These are phyloP conservation scores for Palythoa grandiflora DNA, from an alignment of 92 coral and sea anemone genomes.

Conservation along the genomic window DNA sequence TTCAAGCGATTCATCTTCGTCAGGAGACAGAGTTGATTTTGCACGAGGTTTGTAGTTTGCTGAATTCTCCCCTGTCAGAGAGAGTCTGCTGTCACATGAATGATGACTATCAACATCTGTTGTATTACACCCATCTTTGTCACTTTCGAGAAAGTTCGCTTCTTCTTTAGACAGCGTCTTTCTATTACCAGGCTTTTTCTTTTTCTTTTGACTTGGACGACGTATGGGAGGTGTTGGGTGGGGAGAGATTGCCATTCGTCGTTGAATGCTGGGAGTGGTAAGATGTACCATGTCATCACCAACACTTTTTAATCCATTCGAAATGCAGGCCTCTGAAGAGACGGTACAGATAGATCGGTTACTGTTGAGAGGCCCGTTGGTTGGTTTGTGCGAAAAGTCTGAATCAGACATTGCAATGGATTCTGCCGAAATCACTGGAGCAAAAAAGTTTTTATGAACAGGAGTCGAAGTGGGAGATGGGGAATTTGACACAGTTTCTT, in stretches of 20 bases:
- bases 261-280: conserved; percentile 67
- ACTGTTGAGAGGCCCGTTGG: conserved; percentile 36
- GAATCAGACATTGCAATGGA: conserved; percentile 30
- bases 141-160: conserved; percentile 57
- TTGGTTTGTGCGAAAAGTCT: conserved; percentile 62
- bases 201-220: conserved; percentile 66
- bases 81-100: conserved; percentile 42
- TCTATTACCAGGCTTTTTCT: conserved; percentile 61
- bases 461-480: conserved; percentile 11
- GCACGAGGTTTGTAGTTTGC: conserved; percentile 14
- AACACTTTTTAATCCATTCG: conserved; percentile 82
- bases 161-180: conserved; percentile 43
- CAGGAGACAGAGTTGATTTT: conserved; percentile 13
- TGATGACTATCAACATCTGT: conserved; percentile 83
- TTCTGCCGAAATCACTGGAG: conserved; percentile 5
- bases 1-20: conserved; percentile 19
- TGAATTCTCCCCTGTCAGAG: conserved; percentile 37
- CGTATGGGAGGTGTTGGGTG: conserved; percentile 76
- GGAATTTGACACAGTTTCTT: conserved; percentile 32
- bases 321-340: conserved; percentile 58
- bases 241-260: conserved; percentile 98
- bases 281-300: conserved; percentile 93
- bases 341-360: not conserved
- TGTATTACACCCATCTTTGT: conserved; percentile 70
- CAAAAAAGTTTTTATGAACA: not conserved